Conservation (phyloP, 1,140 invertebrate genomes). For the Neocloeon triangulifer region DNA sequence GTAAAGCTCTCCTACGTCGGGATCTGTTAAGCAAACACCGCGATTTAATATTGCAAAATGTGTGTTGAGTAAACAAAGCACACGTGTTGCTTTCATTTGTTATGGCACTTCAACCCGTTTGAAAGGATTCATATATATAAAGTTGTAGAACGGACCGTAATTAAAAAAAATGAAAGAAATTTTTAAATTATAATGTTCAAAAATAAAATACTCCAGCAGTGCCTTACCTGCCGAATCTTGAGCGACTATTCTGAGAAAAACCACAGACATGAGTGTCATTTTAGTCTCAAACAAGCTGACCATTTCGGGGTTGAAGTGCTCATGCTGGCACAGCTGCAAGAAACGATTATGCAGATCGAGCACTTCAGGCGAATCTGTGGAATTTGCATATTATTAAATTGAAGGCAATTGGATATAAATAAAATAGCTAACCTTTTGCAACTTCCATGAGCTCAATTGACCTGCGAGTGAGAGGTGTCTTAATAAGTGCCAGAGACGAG, state of each 20-base stretch:
- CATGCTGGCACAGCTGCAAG: slow-evolving; percentile 20
- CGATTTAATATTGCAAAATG: no score
- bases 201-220: slow-evolving; percentile 1
- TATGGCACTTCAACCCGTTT: no score
- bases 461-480: slow-evolving; percentile 17
- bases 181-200: no score
- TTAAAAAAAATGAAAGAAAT: no score
- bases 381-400: background rate
- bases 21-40: no score
- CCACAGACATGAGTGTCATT: slow-evolving; percentile 37
- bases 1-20: slow-evolving; percentile 34
- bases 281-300: slow-evolving; percentile 42
- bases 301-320: slow-evolving; percentile 24
- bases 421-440: slow-evolving; percentile 27
- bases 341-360: slow-evolving; percentile 30
- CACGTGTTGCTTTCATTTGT: no score
- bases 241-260: slow-evolving; percentile 40
- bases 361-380: slow-evolving; percentile 33
- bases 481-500: slow-evolving; percentile 38
- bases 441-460: slow-evolving; percentile 37
- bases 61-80: no score
- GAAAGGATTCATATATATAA: no score
- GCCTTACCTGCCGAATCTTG: slow-evolving; percentile 36
- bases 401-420: background rate
- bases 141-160: no score